Evolutionary conservation across 1,140 invertebrate species (phyloP).

Genomic region (Chionoecetes opilio): DNA sequence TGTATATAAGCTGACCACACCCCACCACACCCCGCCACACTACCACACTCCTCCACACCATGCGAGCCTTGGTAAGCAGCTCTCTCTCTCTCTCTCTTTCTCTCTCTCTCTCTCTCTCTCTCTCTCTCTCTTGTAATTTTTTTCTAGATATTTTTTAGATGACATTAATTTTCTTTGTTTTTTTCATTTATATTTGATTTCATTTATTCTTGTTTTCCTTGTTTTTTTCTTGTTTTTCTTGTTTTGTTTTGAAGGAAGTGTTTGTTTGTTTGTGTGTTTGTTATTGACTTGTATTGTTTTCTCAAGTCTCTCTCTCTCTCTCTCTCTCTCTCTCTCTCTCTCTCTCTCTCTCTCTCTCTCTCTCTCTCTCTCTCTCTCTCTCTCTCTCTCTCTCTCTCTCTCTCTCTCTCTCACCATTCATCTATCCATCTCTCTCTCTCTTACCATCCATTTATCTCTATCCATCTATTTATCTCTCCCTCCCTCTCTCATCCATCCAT

Average conservation of each 20-base stretch:
- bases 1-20: too few relatives aligned
- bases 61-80: not conserved
- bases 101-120: not conserved
- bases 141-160: too few relatives aligned
- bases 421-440: conserved; percentile 10
- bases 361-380: not conserved
- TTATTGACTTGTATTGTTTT: not conserved
- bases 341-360: not conserved
- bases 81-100: too few relatives aligned
- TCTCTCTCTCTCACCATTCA: not conserved
- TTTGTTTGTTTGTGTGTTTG: too few relatives aligned
- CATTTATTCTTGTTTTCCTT: too few relatives aligned
- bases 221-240: not conserved
- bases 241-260: too few relatives aligned
- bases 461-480: not conserved
- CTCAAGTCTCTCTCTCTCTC: too few relatives aligned
- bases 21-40: not conserved
- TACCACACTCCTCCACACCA: not conserved
- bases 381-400: not conserved
- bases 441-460: not conserved
- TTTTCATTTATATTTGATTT: too few relatives aligned
- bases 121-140: too few relatives aligned
- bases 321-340: conserved; percentile 1
- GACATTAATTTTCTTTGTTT: not conserved
- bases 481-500: not conserved